Evolutionary conservation across 2,888 invertebrate genomes (phyloP), one percentile per base, ranked within the genome.

Genomic region (Drosophila robusta): DNA sequence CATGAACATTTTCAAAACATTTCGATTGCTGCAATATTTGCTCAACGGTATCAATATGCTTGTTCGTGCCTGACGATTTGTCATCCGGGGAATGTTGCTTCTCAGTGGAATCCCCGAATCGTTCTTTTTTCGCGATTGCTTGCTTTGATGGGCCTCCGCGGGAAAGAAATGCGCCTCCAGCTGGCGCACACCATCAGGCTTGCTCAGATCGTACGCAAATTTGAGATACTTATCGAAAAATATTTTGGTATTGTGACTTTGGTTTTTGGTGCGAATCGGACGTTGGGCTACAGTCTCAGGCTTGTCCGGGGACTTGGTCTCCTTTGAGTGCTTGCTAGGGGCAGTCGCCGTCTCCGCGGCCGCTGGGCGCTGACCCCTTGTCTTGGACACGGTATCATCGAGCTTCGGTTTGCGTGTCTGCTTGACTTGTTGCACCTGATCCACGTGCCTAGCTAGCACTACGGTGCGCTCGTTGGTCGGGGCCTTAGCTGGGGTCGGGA

Each of bases 211-310:
- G 32, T 69, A 89, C 16, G 85, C 85, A 6, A 79, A 80, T 39
- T 85, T 85, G 0, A 86, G 58, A 58, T 86, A 89, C 11, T 87
- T 87, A 56, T 86, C 85, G 16, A 89, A 86, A 26, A 78, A 86
- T 9, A 38, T 46, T 45, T 84, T 84, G 12, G 72, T 67, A 14
- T 65, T 68, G 12, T 65, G 70, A 46, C 16, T 69, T 41, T 66
- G 72, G 34, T 38, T 57, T 18, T 69, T 73, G 1, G 7, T 58
- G 5, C 87, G 81, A 3, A 26, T 14, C 3, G 42, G 54, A 11
- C 72, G 78, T 3, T 52, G 72, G 5, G 24, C 39, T 11, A 6
- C 36, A 3, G 47, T 18, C 22, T 62, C 52, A 0, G 44, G 36
- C 12, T 66, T 70, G n/a, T 54, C 62, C 1, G 44, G 49, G 7